Base-by-base conservation (phyloP, 1,140 invertebrate species). In the Drosophila paulistorum region DNA sequence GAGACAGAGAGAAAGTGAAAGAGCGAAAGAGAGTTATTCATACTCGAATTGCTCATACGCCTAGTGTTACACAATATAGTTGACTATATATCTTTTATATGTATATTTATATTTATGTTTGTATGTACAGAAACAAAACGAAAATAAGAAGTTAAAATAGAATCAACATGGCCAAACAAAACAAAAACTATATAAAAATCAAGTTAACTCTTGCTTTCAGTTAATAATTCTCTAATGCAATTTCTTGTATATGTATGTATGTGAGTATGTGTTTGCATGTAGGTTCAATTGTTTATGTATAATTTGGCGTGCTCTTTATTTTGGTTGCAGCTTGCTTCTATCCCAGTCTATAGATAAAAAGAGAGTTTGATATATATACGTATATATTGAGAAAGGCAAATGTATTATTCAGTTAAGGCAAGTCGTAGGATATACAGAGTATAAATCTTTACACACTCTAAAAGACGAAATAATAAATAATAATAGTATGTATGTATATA, bases 41-140 rank as follows among this genome's bases (percentile, higher is more conserved):
- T 77, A 74, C 68, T 68, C 65, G 77, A 78, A 75, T 70, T 66
- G 64, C 80, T 79, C 73, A 87, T 87, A 87, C 83, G 83, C 83
- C 83, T 87, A 87, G 79, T 74, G 70, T 73, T 87, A 87, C 79
- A 87, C 76, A 87, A 82, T 79, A 79, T 87, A 86, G 39, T 51
- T 71, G 35, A 48, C 64, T 74, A 85, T 67, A 60, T 68, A 23
- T 37, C 70, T 74, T 58, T 65, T 72, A 72, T 64, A 55, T 64
- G 33, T 70, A 70, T 14, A 58, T 45, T 11, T 33, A 20, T 60
- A 39, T 67, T 74, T 74, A 75, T 67, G n/a, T 51, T 14, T 41
- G 26, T 54, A 17, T 51, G 11, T 39, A 39, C 7, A 73, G 10
- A n/a, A 42, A 23, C 26, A 26, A 26, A 23, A 17, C 4, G 5